phyloP scores from a whole-genome alignment of 2,797 vertebrate genomes.

The Ambastaia sidthimunki region DNA sequence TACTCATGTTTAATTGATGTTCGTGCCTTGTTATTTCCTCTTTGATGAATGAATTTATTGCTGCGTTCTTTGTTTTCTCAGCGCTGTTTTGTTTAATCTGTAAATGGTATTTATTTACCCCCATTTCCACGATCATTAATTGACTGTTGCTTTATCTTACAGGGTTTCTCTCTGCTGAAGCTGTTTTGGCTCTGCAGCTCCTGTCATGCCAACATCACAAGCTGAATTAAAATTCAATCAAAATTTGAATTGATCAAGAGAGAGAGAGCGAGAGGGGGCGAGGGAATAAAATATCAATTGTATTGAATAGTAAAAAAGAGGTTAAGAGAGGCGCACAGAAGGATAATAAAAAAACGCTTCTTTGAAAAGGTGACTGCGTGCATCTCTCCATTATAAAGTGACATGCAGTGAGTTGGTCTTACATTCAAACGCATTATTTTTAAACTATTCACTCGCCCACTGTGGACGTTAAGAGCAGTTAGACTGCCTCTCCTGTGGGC shows the following conservation, averaged over 20 bases:
- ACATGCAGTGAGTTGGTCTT: conserved; percentile 39
- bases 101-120: too few species aligned
- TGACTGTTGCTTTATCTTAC: neutral
- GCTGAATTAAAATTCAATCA: neutral
- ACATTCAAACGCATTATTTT: conserved; percentile 48
- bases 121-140: neutral
- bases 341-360: conserved; percentile 42
- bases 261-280: neutral
- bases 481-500: conserved; percentile 49
- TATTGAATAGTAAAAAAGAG: neutral
- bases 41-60: too few species aligned
- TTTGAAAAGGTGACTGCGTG: conserved; percentile 14
- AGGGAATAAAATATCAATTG: neutral
- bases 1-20: too few species aligned
- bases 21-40: too few species aligned
- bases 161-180: neutral
- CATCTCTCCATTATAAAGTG: conserved; percentile 38
- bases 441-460: conserved; percentile 53
- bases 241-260: neutral
- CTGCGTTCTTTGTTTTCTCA: too few species aligned
- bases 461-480: conserved; percentile 53
- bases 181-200: neutral
- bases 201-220: neutral
- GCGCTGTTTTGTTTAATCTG: too few species aligned
- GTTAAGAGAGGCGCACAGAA: neutral